Evolutionary conservation across 2,797 vertebrate genomes (phyloP), one percentile per base, ranked within the genome.

Genomic region (Agapornis canus): DNA sequence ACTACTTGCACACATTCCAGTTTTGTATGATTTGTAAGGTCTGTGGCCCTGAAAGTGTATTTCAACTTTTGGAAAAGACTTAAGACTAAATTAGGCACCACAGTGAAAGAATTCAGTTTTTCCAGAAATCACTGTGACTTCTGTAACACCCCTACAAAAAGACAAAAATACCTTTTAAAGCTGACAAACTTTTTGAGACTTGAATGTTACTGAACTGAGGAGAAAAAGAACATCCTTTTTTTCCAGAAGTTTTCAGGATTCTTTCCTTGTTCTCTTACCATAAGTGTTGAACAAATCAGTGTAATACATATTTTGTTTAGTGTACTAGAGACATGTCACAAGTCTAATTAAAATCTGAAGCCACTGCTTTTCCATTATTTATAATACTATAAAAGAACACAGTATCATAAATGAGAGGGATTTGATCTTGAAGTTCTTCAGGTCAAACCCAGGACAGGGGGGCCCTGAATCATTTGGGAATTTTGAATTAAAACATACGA

Each of bases 91-190:
- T 88, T 83, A 92, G 85, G 54, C 48, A 68, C 63, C 49, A 17
- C 0, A 2, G 39, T 86, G 69, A 90, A 87, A 94, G 20, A 68
- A 82, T 84, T 94, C 88, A 2, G 18, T 35, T 85, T 92, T 86
- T 71, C 73, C 65, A 88, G 91, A 92, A 84, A 77, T 89, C 82
- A 43, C 32, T 88, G 69, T 90, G 70, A 88, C 84, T 94, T 77
- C 82, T 94, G 37, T 88, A 95, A 85, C 72, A 68, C 88, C 59
- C 61, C 25, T 94, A 57, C 86, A 57, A 35, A 57, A 57, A 56
- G 68, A 82, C 37, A 86, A 94, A 96, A 96, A 92, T 92, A 94
- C 32, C 91, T 93, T 90, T 84, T 69, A 15, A 84, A 96, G 73
- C 60, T 94, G 72, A 94, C 70, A 40, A 88, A 92, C 49, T 82